Base-by-base conservation (phyloP, 2,797 vertebrate genomes). In the Periophthalmus magnuspinnatus region DNA sequence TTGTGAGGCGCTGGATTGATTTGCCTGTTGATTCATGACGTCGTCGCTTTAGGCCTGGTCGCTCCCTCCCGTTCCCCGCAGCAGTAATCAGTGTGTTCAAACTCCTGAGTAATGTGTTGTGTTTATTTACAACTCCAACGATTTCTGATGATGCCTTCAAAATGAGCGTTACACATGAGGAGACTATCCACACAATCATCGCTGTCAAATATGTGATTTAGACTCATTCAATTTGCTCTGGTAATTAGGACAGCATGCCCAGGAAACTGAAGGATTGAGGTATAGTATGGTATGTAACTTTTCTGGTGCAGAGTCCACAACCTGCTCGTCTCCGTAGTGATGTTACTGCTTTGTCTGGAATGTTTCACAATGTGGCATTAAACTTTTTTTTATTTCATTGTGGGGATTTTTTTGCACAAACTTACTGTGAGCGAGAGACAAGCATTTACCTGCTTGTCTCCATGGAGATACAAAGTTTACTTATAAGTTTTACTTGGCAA, bases 91-190 rank as follows among this genome's bases (percentile, higher is more conserved):
- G 41, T 54, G 59, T 65, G 59, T 65, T 71, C 63, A 73, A 82
- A 79, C 68, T 70, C 65, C 63, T 54, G 48, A 83, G 76, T 75
- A 52, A 48, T 61, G 57, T 2, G 1, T 71, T 69, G 55, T 75
- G 72, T 79, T 82, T 86, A 86, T 86, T 87, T 80, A 84, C 57
- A 0, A 79, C 74, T 62, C 80, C 78, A 76, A 83, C 62, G 67
- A 81, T 79, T 75, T 75, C 77, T 79, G 68, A 71, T 81, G 70
- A 85, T 83, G 68, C 68, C 65, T 83, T 72, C 69, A 72, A 85
- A 88, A 80, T 77, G 38, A 79, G 74, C 76, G 69, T 70, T 68
- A 16, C 32, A 72, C 67, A 73, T 58, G 62, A 77, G 68, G 59
- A 72, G 67, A 79, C 64, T 75, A 68, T 75, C 76, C 68, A 52